phyloP scores from a whole-genome alignment of 2,888 invertebrate genomes.

The Torymus texanus region DNA sequence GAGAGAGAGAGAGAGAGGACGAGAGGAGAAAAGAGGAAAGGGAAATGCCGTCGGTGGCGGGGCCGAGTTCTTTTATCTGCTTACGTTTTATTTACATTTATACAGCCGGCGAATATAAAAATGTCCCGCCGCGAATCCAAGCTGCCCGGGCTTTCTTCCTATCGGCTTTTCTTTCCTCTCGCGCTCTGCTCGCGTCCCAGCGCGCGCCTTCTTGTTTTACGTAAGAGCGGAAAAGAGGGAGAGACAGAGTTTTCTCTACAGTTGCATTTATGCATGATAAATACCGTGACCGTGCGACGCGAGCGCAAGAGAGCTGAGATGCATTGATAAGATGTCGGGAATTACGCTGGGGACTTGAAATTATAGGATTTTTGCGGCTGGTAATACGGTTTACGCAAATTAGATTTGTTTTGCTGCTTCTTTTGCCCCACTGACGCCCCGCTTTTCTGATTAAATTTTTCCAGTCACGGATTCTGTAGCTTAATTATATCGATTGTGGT shows the following conservation, averaged over 20 bases:
- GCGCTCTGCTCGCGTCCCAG: neutral
- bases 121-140: slow-evolving; percentile 50
- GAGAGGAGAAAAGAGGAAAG: neutral
- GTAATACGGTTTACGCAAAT: neutral
- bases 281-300: neutral
- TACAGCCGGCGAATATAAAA: slow-evolving; percentile 61
- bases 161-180: neutral
- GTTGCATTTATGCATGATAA: slow-evolving; percentile 50
- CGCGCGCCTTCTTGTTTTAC: slow-evolving; percentile 11
- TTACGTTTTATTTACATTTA: slow-evolving; percentile 62
- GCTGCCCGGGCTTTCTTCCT: neutral
- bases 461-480: too few species aligned
- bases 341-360: slow-evolving; percentile 4
- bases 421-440: too few species aligned
- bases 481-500: too few species aligned
- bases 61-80: slow-evolving; percentile 54
- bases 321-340: slow-evolving; percentile 38
- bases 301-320: neutral
- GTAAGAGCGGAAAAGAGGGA: neutral
- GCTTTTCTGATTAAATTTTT: too few species aligned
- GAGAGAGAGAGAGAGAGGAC: slow-evolving; percentile 13
- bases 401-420: too few species aligned
- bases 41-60: neutral
- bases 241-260: neutral
- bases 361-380: neutral